Percentiles rank a stretch among this genome's conserved stretches.
Evolutionary conservation across 1,140 invertebrate genomes (phyloP).

Genomic region (Arctopsyche grandis): DNA sequence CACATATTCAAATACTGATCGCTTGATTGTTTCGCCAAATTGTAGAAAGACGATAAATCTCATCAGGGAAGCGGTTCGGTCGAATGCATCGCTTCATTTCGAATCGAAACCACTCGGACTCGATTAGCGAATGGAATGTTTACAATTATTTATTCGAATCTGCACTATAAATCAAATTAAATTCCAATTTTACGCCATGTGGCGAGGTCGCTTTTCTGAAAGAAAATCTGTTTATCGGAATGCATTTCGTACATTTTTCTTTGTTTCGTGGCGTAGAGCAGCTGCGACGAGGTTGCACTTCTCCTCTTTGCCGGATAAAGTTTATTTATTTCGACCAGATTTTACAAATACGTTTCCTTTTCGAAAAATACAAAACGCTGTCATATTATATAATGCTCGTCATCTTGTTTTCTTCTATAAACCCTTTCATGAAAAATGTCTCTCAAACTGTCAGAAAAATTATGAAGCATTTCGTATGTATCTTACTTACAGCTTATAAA

Average conservation of each 20-base stretch:
- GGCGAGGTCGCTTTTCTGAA: neutral
- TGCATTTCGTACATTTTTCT: neutral
- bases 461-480: too few relatives aligned
- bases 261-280: neutral
- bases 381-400: neutral
- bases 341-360: neutral
- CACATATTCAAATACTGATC: too few relatives aligned
- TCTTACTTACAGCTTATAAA: too few relatives aligned
- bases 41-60: too few relatives aligned
- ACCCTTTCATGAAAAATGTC: too few relatives aligned
- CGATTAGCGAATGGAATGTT: neutral
- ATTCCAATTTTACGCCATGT: neutral
- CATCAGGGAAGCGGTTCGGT: too few relatives aligned
- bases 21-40: too few relatives aligned
- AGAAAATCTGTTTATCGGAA: conserved; percentile 3
- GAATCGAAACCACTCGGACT: too few relatives aligned
- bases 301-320: neutral
- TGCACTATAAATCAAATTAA: neutral
- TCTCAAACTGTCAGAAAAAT: too few relatives aligned
- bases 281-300: neutral
- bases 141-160: neutral
- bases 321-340: conserved; percentile 5
- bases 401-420: too few relatives aligned
- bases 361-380: neutral
- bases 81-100: too few relatives aligned